Evolutionary conservation across 2,888 invertebrate genomes (phyloP), one percentile per base, ranked within the genome.

Genomic region (Craniophora ligustri): DNA sequence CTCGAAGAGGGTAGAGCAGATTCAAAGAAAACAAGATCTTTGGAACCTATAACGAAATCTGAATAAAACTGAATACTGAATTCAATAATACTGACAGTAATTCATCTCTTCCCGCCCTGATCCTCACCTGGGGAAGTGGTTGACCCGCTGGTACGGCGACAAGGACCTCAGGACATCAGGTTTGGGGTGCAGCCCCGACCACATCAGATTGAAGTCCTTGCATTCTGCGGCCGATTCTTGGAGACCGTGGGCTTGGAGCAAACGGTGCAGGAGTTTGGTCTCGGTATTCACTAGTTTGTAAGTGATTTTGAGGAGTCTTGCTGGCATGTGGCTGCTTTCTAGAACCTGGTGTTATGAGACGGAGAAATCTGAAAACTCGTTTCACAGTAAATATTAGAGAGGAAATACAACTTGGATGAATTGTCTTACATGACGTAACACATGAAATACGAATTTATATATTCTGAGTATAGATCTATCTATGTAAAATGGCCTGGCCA

Each of bases 111-210:
- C n/a, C 4, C 8, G 8, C 3, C 3, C 2, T 0, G 66, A 10
- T 31, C 7, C 81, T 85, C 82, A 96, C 96, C 96, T 95, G 5
- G 99, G 99, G 86, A 99, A 99, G 89, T 99, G 99, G 86, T 99
- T 99, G 54, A 99, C 97, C 79, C 98, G 95, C 89, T 99, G 99
- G 87, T 98, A 97, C n/a, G 97, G 95, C 38, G 96, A 95, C 73
- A 98, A 88, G 39, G 96, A 95, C 67, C 98, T 94, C 47, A 98
- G 92, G 11, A 97, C 95, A 76, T 98, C 98, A 18, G 98, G 97
- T 85, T 98, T 98, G 21, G 98, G 96, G 82, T 98, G 98, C 35
- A 97, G 95, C 18, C 98, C 98, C 23, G 98, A 97, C 99, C 99
- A 99, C 44, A 98, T 87, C 35, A 99, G 90, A 87, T 98, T 98